phyloP scores from a whole-genome alignment of 2,797 vertebrate species.

The Eulemur albifrons region DNA sequence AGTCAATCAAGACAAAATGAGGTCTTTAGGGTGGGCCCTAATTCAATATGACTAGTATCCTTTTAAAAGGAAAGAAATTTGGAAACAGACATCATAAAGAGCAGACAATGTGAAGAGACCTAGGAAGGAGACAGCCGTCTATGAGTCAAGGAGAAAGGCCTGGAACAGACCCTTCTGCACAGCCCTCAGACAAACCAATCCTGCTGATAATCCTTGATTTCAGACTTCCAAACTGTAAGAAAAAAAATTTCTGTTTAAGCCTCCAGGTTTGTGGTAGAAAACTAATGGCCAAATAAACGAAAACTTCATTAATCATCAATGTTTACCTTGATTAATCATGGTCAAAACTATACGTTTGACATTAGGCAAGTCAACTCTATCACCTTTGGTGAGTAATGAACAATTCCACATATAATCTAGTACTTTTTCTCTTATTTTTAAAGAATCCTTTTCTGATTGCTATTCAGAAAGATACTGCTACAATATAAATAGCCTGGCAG shows the following conservation, averaged over 20 bases:
- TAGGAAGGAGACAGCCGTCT: neutral
- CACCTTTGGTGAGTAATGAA: constrained; percentile 32
- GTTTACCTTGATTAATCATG: constrained; percentile 8
- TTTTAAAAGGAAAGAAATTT: neutral
- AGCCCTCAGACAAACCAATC: neutral
- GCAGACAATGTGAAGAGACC: neutral
- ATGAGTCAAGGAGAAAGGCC: neutral
- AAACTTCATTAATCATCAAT: constrained; percentile 17
- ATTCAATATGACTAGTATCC: neutral
- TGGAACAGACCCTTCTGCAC: neutral
- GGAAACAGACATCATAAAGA: neutral
- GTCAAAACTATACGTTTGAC: neutral
- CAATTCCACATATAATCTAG: neutral
- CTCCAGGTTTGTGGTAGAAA: neutral
- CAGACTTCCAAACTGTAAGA: neutral
- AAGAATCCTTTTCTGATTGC: constrained; percentile 9
- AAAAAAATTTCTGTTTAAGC: neutral
- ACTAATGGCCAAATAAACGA: neutral
- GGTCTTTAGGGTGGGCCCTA: neutral
- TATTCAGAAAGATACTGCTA: neutral
- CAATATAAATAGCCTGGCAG: constrained; percentile 18
- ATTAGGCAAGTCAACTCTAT: neutral
- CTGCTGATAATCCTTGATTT: neutral
- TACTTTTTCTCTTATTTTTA: neutral
- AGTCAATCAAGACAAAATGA: neutral